Evolutionary conservation across 2,113 vertebrate species (phyloP).

Genomic region (Rattus norvegicus): GRCr8 NC_086020.1:177378001-177378500

Average conservation of each 20-base stretch:
- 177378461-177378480: accelerated
- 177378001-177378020: accelerated
- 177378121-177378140: not conserved
- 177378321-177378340: not conserved
- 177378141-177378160: not conserved
- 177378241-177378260: not conserved
- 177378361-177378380: not conserved
- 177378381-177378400: not conserved
- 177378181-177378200: not conserved
- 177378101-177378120: not conserved
- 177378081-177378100: not conserved
- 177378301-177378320: not conserved
- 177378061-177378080: not conserved
- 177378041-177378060: not conserved
- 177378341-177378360: not conserved
- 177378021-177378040: not conserved
- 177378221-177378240: not conserved
- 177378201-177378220: not conserved
- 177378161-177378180: not conserved
- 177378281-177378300: not conserved
- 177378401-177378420: accelerated
- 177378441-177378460: accelerated
- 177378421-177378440: not conserved
- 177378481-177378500: not conserved
- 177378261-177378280: not conserved